Conservation (phyloP, 92 coral and sea anemone genomes). For the Isaurus tuberculatus region DNA sequence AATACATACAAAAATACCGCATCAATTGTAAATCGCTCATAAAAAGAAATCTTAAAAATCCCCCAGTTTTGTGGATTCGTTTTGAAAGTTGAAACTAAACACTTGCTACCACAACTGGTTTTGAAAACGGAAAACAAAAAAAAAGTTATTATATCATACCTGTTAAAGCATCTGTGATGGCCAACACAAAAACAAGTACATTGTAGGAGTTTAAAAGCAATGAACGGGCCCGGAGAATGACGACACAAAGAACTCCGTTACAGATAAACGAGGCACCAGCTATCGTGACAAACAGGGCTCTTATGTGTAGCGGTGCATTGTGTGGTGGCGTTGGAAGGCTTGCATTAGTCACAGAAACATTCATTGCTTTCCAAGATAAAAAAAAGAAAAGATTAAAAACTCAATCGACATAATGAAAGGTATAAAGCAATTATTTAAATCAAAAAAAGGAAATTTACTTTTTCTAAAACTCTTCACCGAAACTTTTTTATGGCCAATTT, state of each 20-base stretch:
- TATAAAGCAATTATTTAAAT: too few species aligned
- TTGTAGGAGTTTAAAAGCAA: slow-evolving; percentile 14
- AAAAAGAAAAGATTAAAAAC: neutral
- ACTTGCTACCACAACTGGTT: neutral
- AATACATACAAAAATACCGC: too few species aligned
- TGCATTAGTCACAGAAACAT: neutral
- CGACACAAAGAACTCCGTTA: slow-evolving; percentile 1
- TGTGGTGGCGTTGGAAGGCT: neutral
- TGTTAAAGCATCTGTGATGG: slow-evolving; percentile 13
- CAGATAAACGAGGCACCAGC: slow-evolving; percentile 5
- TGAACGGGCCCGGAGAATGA: slow-evolving; percentile 14
- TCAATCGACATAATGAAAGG: neutral
- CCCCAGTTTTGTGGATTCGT: too few species aligned
- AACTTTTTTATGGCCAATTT: too few species aligned
- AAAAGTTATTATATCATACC: neutral
- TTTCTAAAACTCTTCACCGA: too few species aligned
- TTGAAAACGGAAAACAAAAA: too few species aligned
- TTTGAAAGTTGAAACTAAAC: too few species aligned
- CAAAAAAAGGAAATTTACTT: too few species aligned
- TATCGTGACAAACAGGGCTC: slow-evolving; percentile 9
- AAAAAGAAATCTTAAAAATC: too few species aligned
- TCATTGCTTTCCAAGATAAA: neutral
- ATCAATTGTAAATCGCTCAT: too few species aligned
- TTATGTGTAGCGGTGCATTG: slow-evolving; percentile 6
- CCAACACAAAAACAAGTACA: slow-evolving; percentile 14